Evolutionary conservation across 2,888 invertebrate genomes (phyloP).

Genomic region (Augochlorella aurata): DNA sequence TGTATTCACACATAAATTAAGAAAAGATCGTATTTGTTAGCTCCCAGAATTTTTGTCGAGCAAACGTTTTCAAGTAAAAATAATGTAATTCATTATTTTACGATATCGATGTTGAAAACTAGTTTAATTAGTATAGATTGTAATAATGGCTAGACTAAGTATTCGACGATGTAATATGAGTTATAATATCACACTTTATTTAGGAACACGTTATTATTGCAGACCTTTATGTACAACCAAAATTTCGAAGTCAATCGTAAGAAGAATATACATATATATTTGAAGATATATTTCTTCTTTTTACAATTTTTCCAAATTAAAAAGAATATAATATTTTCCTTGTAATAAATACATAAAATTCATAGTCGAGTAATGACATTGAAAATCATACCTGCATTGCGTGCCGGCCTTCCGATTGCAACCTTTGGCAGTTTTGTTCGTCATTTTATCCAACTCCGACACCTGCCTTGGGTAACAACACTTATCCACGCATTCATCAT

Average conservation of each 20-base stretch:
- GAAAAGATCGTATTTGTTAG: background rate
- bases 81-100: background rate
- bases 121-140: no score
- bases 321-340: no score
- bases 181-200: background rate
- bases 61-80: background rate
- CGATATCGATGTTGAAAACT: no score
- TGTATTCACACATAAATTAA: no score
- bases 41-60: background rate
- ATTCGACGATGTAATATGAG: background rate
- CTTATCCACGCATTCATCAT: slow-evolving; percentile 93
- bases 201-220: background rate
- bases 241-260: no score
- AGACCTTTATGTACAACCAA: no score
- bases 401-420: slow-evolving; percentile 90
- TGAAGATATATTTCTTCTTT: no score
- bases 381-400: slow-evolving; percentile 87
- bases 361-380: background rate
- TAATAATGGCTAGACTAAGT: background rate
- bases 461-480: slow-evolving; percentile 96
- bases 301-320: no score
- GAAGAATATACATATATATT: no score
- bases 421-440: slow-evolving; percentile 89
- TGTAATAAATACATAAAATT: no score
- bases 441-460: slow-evolving; percentile 86